Evolutionary conservation across 2,797 vertebrate species (phyloP).

Genomic region (Danio albolineatus): DNA sequence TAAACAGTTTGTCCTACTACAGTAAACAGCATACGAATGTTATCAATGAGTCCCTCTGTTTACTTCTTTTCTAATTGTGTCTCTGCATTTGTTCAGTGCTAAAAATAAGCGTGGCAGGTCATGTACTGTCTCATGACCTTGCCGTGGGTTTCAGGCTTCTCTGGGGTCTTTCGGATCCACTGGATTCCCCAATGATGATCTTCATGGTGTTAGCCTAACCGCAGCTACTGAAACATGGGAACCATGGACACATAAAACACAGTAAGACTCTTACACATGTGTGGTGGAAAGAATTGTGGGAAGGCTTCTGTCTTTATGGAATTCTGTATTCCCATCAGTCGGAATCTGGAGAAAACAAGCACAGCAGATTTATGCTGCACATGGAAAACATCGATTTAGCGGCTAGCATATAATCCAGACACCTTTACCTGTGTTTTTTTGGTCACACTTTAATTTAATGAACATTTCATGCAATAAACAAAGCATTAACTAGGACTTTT

Average conservation of each 20-base stretch:
- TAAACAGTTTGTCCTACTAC: not conserved
- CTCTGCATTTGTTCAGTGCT: not conserved
- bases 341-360: not conserved
- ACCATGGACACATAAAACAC: not conserved
- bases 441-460: too few species aligned
- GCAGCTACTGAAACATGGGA: slow-evolving; percentile 8
- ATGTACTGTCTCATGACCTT: slow-evolving; percentile 18
- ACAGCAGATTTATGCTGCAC: not conserved
- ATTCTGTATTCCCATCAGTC: not conserved
- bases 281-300: not conserved
- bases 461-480: too few species aligned
- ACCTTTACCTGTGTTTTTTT: too few species aligned
- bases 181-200: not conserved
- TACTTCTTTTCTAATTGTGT: too few species aligned
- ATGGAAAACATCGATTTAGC: not conserved
- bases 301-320: not conserved
- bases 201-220: not conserved
- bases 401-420: not conserved
- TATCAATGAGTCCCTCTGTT: not conserved
- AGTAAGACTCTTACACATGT: not conserved
- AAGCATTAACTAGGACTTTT: too few species aligned
- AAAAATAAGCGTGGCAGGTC: not conserved
- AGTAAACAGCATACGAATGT: not conserved
- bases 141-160: slow-evolving; percentile 19
- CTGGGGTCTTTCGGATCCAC: not conserved